Conservation (phyloP, 2,113 vertebrate genomes). For the Engraulis encrasicolus region DNA sequence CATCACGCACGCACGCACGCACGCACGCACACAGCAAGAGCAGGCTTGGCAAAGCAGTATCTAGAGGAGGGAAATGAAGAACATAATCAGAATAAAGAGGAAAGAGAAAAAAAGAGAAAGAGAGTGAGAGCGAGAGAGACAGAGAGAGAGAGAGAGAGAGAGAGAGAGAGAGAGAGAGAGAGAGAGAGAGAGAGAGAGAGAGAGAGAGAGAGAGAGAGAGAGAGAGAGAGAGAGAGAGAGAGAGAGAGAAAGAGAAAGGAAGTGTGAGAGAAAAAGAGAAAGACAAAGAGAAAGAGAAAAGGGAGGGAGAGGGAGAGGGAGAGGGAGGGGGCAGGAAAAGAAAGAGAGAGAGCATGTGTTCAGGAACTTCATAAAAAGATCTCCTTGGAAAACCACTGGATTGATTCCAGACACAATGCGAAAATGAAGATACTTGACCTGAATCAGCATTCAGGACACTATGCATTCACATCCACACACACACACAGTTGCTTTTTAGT, state of each 20-base stretch:
- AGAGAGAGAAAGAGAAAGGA: background rate
- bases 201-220: background rate
- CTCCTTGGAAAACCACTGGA: constrained; percentile 10
- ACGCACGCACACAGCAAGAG: background rate
- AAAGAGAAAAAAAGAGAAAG: background rate
- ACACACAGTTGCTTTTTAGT: background rate
- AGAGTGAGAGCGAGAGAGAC: no score
- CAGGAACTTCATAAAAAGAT: background rate
- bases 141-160: background rate
- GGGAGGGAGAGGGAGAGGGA: background rate
- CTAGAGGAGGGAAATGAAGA: background rate
- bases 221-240: background rate
- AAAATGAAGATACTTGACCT: background rate
- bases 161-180: background rate
- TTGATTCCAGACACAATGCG: background rate
- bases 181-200: background rate
- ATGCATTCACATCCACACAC: background rate
- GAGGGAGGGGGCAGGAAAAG: background rate
- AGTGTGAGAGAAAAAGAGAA: background rate
- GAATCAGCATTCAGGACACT: background rate
- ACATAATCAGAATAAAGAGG: background rate
- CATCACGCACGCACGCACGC: no score
- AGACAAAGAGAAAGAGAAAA: background rate
- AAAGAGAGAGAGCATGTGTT: background rate
- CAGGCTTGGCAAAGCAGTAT: background rate